Evolutionary conservation across 1,140 invertebrate genomes (phyloP), one percentile per base, ranked within the genome.

Genomic region (Riptortus pedestris): DNA sequence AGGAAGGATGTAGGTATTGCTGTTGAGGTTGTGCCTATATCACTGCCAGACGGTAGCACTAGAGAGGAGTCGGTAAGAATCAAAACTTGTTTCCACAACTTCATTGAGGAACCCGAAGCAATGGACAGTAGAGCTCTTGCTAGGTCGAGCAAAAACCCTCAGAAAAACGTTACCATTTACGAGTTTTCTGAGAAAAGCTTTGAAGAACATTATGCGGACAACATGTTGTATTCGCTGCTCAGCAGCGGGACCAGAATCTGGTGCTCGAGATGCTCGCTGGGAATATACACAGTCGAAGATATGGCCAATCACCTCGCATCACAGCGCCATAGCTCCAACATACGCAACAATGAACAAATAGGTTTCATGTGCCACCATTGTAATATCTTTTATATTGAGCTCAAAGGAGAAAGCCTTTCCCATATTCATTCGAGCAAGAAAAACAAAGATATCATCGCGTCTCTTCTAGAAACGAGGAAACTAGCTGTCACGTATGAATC

Each of bases 131-230:
- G 12, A 47, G 12, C n/a, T 4, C 18, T 47, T n/a, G n/a, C 1
- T 1, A 47, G n/a, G 22, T 47, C 45, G 4, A 47, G 45, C 18
- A 47, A 9, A 9, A 47, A 18, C 11, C 18, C 2, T 3, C 45
- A 47, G 22, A n/a, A n/a, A n/a, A 47, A 47, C 22, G 45, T 47
- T n/a, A 47, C 45, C 12, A 47, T 47, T 47, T 47, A 47, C 22
- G 45, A 47, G 22, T 47, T 20, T 47, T 47, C 45, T 47, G 12
- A 18, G n/a, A n/a, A 47, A 12, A 22, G 22, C 22, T 47, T 47
- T 47, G 9, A 47, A n/a, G 9, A 47, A 18, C 45, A 47, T 47
- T 47, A 22, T 9, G 22, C 22, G 45, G 45, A 47, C 11, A 47
- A 47, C 22, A 47, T 47, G 4, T 9, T 63, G 48, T 33, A 45